Conservation (phyloP, 2,888 invertebrate species). For the Troides oblongomaculatus region DNA sequence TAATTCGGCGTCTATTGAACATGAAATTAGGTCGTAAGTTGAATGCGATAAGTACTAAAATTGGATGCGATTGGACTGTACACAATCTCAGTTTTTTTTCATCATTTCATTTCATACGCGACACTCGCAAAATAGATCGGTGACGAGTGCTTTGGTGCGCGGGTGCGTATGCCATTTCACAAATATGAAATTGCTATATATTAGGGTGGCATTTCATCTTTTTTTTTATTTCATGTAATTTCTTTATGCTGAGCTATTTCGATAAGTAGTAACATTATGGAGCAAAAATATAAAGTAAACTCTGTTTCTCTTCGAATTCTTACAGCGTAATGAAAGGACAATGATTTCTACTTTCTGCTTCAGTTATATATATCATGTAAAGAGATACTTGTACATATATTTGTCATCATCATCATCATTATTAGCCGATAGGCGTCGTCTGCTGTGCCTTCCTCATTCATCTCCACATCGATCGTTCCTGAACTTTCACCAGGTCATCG, state of each 20-base stretch:
- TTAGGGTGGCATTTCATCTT: slow-evolving; percentile 62
- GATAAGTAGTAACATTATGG: slow-evolving; percentile 31
- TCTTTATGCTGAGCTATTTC: slow-evolving; percentile 48
- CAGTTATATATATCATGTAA: background rate
- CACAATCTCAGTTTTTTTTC: slow-evolving; percentile 17
- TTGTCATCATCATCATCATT: too few relatives aligned
- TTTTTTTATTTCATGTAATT: slow-evolving; percentile 57
- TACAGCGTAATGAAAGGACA: background rate
- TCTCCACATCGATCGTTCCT: too few relatives aligned
- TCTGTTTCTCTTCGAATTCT: background rate
- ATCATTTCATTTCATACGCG: slow-evolving; percentile 76
- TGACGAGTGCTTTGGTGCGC: slow-evolving; percentile 64
- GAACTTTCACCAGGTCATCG: too few relatives aligned
- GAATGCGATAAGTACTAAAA: slow-evolving; percentile 31
- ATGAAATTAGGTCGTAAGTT: slow-evolving; percentile 30
- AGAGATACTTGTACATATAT: background rate
- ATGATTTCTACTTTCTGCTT: background rate
- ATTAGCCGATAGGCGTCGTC: too few relatives aligned
- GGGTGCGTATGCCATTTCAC: slow-evolving; percentile 63
- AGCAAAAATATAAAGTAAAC: slow-evolving; percentile 9
- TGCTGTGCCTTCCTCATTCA: too few relatives aligned
- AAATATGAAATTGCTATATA: slow-evolving; percentile 73
- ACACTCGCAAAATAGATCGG: slow-evolving; percentile 75
- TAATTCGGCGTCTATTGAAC: slow-evolving; percentile 34
- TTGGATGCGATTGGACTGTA: background rate